Conservation (phyloP, 2,797 vertebrate genomes). For the Yasuhikotakia modesta region DNA sequence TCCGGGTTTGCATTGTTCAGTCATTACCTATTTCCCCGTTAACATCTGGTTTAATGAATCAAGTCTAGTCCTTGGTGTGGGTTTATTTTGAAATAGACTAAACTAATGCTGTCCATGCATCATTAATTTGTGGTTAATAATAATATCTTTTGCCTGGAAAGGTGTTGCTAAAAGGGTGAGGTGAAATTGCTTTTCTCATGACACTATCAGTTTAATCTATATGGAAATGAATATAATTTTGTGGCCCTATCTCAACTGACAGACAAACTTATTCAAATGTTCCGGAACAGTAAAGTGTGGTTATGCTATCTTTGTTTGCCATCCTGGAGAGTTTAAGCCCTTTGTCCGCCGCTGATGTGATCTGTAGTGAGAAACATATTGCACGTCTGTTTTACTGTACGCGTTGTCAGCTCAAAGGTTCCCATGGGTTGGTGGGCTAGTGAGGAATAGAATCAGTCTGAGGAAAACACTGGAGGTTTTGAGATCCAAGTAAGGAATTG, state of each 20-base stretch:
- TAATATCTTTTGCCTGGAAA: not conserved
- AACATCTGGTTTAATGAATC: constrained; percentile 1
- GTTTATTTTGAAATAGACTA: constrained; percentile 11
- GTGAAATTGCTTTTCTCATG: constrained; percentile 7
- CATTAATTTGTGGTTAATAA: constrained; percentile 6
- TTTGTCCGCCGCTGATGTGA: not conserved
- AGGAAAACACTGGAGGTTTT: not conserved
- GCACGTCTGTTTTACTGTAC: not conserved
- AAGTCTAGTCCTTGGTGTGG: not conserved
- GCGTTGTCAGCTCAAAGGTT: no score
- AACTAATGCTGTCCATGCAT: not conserved
- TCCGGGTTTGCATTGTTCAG: not conserved
- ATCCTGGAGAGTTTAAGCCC: constrained; percentile 33
- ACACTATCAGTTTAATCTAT: constrained; percentile 35
- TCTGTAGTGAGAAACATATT: not conserved
- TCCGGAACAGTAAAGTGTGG: constrained; percentile 47
- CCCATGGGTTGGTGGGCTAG: no score
- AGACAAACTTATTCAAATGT: constrained; percentile 54
- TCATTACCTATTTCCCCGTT: constrained; percentile 4
- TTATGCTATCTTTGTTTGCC: constrained; percentile 50
- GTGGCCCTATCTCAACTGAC: constrained; percentile 35
- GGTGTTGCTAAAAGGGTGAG: not conserved
- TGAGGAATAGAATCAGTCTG: not conserved
- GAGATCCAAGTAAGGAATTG: not conserved
- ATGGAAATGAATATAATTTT: constrained; percentile 41